Evolutionary conservation across 2,888 invertebrate genomes (phyloP), one percentile per base, ranked within the genome.

Genomic region (Timema podura): DNA sequence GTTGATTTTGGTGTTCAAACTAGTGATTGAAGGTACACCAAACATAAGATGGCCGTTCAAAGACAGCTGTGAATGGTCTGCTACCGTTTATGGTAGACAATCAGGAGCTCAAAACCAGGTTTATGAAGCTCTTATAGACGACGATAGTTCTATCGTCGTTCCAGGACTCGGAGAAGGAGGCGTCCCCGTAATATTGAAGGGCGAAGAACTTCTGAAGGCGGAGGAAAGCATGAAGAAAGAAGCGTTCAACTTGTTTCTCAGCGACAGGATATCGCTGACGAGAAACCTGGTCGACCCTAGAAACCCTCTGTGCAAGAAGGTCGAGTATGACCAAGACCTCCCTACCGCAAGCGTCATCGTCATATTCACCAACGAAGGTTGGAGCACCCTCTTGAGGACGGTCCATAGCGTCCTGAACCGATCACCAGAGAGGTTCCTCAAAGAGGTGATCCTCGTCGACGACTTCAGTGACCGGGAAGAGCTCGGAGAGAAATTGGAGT

Each of bases 371-470:
- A 94, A 96, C 80, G 96, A 96, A 81, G 93, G 94, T 0, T 95
- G 92, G 84, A 92, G 93, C 65, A 89, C 93, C 54, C 84, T 95
- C 59, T 78, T 95, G 54, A 82, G 95, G 71, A 96, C 95, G 0
- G 87, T 95, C n/a, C 91, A 93, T 86, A 93, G 93, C 79, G 93
- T 95, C n/a, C 83, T 96, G 68, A 90, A 92, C 79, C 83, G 89
- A 81, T 89, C 89, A 76, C 91, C 87, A 49, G 84, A 82, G 74
- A 84, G 82, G 73, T 86, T 91, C 77, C 83, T 98, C 13, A 90
- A 94, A 79, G 97, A 98, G 83, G 91, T 98, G 71, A 91, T 98
- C 77, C 83, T 98, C 10, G 91, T 98, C n/a, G 97, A 98, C 79
- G 98, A 98, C 82, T 90, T 89, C 80, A 96, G 96, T 75, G 91